phyloP scores from a whole-genome alignment of 2,797 vertebrate species.

The Selene dorsalis region DNA sequence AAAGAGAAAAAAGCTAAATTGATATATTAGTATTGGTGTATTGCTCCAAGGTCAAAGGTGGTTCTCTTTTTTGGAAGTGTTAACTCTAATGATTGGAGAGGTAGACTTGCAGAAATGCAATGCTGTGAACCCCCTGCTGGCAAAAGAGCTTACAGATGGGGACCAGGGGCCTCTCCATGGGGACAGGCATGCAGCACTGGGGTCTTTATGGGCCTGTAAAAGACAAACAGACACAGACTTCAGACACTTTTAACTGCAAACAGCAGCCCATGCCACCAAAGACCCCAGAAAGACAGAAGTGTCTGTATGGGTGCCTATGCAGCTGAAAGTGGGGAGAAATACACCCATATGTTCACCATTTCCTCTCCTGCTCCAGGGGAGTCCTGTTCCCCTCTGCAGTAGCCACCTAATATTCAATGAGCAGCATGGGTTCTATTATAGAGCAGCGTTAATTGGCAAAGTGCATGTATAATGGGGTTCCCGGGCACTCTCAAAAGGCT shows the following conservation, averaged over 20 bases:
- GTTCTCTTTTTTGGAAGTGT: slow-evolving; percentile 50
- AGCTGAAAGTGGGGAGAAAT: slow-evolving; percentile 47
- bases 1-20: slow-evolving; percentile 5
- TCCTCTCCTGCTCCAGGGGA: slow-evolving; percentile 78
- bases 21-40: slow-evolving; percentile 6
- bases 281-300: slow-evolving; percentile 64
- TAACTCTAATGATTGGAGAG: slow-evolving; percentile 61
- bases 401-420: slow-evolving; percentile 70
- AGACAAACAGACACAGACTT: slow-evolving; percentile 79
- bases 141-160: slow-evolving; percentile 84
- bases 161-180: slow-evolving; percentile 72
- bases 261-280: slow-evolving; percentile 69
- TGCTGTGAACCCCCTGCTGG: slow-evolving; percentile 79
- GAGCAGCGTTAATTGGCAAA: slow-evolving; percentile 74
- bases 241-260: slow-evolving; percentile 83
- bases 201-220: slow-evolving; percentile 83
- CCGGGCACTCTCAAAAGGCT: slow-evolving; percentile 42
- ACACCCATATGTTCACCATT: slow-evolving; percentile 79
- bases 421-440: slow-evolving; percentile 77
- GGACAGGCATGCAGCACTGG: slow-evolving; percentile 78
- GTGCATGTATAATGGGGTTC: slow-evolving; percentile 46
- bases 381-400: slow-evolving; percentile 74
- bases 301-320: slow-evolving; percentile 57
- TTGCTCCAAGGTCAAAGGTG: slow-evolving; percentile 48
- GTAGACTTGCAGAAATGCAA: slow-evolving; percentile 70